These are phyloP conservation scores for Lepidurus couesii DNA, from an alignment of 1,140 invertebrate species.

Conservation along the genomic window DNA sequence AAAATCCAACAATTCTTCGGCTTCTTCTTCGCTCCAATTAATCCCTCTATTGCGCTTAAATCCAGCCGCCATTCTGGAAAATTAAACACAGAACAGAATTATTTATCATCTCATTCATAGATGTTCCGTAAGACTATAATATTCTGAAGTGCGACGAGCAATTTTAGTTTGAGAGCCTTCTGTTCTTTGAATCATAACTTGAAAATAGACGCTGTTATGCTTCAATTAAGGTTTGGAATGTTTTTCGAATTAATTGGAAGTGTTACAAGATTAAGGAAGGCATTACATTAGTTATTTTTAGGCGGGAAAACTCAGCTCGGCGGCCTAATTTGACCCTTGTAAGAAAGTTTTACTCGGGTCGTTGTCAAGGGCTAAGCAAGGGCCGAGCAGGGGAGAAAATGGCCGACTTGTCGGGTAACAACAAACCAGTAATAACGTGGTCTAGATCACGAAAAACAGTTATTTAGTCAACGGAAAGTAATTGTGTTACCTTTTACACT, in stretches of 20 bases:
- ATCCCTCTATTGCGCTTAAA: conserved; percentile 26
- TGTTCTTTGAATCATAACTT: no score
- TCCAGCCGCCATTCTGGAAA: not conserved
- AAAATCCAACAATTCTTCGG: conserved; percentile 29
- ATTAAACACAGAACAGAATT: not conserved
- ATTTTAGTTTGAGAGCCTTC: no score
- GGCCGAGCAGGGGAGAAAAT: conserved; percentile 5
- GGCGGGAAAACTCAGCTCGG: conserved; percentile 6
- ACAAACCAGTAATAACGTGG: not conserved
- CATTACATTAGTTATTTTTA: not conserved
- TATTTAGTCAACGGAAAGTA: not conserved
- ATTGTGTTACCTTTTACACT: not conserved
- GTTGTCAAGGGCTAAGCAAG: conserved; percentile 17
- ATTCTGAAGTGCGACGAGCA: no score
- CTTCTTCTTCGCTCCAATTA: conserved; percentile 34
- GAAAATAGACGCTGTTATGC: no score
- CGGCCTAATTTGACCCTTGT: conserved; percentile 6
- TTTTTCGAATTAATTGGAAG: not conserved
- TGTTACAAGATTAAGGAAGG: not conserved
- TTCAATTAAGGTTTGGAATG: not conserved
- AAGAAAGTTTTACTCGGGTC: conserved; percentile 19
- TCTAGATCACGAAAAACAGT: not conserved
- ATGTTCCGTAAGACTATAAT: no score
- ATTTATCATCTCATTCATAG: no score
- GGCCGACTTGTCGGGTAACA: not conserved